Percentiles rank a stretch among this genome's conserved stretches.
Conservation (phyloP, 2,888 invertebrate species). For the Fragum whitleyi region DNA sequence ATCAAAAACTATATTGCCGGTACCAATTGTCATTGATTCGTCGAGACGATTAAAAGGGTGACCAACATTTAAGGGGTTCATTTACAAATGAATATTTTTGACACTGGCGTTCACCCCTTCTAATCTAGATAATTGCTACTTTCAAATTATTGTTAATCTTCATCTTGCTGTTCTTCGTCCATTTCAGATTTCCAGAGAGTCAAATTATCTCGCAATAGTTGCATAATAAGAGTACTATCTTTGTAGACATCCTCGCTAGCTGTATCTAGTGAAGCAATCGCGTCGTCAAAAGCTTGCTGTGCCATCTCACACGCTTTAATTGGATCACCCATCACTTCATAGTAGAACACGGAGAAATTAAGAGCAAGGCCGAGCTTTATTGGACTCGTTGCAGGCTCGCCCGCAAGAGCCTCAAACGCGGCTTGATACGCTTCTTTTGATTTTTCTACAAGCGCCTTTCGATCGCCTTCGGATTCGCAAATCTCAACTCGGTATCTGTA, state of each 20-base stretch:
- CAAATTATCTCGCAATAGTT: constrained; percentile 91
- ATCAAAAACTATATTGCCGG: no score
- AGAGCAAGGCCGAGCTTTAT: constrained; percentile 99
- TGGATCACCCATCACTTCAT: constrained; percentile 99
- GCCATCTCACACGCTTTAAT: constrained; percentile 99
- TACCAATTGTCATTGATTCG: no score
- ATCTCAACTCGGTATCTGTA: constrained; percentile 99
- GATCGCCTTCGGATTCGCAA: constrained; percentile 95
- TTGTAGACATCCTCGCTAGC: constrained; percentile 99
- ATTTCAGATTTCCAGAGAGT: constrained; percentile 94
- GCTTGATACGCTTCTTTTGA: constrained; percentile 99
- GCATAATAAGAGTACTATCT: constrained; percentile 99
- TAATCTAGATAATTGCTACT: no score
- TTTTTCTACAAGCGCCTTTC: constrained; percentile 51
- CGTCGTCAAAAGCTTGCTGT: constrained; percentile 99
- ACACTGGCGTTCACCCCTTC: no score
- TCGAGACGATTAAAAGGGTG: no score
- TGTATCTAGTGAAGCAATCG: constrained; percentile 99
- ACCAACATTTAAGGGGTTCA: no score
- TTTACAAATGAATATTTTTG: no score
- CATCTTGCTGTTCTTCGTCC: constrained; percentile 89
- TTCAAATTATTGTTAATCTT: background rate
- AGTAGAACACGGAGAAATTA: constrained; percentile 99
- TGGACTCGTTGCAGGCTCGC: constrained; percentile 99
- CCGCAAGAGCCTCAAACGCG: constrained; percentile 98